Evolutionary conservation across 1,140 invertebrate species (phyloP), one percentile per base, ranked within the genome.

Genomic region (Argopecten irradians): DNA sequence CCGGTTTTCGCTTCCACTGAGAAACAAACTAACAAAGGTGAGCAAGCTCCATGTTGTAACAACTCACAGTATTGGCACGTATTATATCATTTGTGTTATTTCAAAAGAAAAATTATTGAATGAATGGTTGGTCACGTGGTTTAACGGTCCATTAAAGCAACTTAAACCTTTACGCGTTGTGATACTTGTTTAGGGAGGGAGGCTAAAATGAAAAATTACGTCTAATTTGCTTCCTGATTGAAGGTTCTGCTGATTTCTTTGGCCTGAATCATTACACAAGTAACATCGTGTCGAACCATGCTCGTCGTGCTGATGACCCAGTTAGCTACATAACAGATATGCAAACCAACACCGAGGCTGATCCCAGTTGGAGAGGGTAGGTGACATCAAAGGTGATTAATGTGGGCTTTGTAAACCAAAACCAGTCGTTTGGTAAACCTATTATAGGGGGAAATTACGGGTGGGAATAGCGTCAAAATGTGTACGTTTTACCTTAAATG

Each of bases 191-290:
- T n/a, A n/a, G n/a, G n/a, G n/a, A n/a, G n/a, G n/a, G n/a, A n/a
- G n/a, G n/a, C n/a, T n/a, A n/a, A n/a, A n/a, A n/a, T n/a, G n/a
- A n/a, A n/a, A n/a, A n/a, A n/a, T n/a, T n/a, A n/a, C n/a, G n/a
- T n/a, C n/a, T n/a, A n/a, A n/a, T n/a, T n/a, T n/a, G n/a, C n/a
- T n/a, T n/a, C n/a, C n/a, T 34, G 13, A 19, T 55, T 90, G 11
- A 84, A 94, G 93, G 94, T 34, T 91, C 91, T 43, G 85, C 88
- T 32, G 93, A 95, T 88, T 93, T 93, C 83, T 90, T 94, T 84
- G 93, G 92, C 39, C 90, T 93, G 5, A 95, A 95, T 89, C 91
- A 93, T 71, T 94, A 94, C 87, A 90, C 87, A 33, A 92, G 92
- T 19, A 89, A 92, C 1, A 86, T 85, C 13, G 89, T 93, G 32